Base-by-base conservation (phyloP, 2,797 vertebrate genomes). In the Phrynocephalus forsythii region DNA sequence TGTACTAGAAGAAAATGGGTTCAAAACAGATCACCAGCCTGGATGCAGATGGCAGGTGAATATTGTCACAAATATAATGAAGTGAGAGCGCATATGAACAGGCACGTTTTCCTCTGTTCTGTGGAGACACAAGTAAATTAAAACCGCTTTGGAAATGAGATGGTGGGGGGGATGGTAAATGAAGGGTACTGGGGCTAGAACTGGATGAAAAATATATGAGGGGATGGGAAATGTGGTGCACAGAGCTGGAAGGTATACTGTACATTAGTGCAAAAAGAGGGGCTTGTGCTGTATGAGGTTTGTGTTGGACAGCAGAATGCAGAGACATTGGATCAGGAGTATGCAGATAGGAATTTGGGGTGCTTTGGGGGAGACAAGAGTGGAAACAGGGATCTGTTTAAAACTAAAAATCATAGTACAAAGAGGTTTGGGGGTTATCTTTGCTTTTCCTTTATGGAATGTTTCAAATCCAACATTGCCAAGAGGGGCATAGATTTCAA, bases 11-110 rank as follows among this genome's bases (percentile, higher is more conserved):
- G 30, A 78, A 79, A 84, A 16, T 3, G 15, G 44, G 10, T 38
- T 75, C 38, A 33, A 68, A 81, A 88, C 50, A 44, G 56, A 44
- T 44, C 20, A 66, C n/a, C 84, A 52, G 44, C 24, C 44, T 33
- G 44, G 44, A 69, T 44, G 30, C 71, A 85, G 73, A 82, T 69
- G 78, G 83, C 71, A 85, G 87, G 87, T 88, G 86, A 72, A 24
- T 20, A 50, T 50, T 50, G 52, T 84, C 73, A 52, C n/a, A 76
- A 63, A 71, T 28, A 56, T 60, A 33, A 15, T 7, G 1, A 16
- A 33, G 71, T 30, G 76, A 75, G 60, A 71, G 67, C 30, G 18
- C 60, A 11, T 44, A 5, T 38, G 60, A 44, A 16, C 5, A 76
- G 44, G 9, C 5, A 38, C 30, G 63, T 85, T 80, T 71, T 18